Evolutionary conservation across 2,797 vertebrate genomes (phyloP).

Genomic region (Chelidonichthys spinosus): DNA sequence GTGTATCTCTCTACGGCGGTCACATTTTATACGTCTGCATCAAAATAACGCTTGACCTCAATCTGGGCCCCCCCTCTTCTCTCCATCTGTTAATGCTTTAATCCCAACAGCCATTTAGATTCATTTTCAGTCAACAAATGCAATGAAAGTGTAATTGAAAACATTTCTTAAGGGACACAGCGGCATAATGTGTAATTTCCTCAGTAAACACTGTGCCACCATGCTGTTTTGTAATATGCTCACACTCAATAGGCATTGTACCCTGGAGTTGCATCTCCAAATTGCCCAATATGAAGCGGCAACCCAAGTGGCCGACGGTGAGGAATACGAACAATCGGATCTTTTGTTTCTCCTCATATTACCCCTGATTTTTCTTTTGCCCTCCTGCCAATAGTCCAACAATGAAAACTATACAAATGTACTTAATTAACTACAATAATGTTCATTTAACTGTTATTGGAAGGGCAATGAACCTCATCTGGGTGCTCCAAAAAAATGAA

Average conservation of each 20-base stretch:
- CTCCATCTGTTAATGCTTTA: slow-evolving; percentile 39
- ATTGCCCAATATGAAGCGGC: slow-evolving; percentile 60
- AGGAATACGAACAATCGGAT: slow-evolving; percentile 59
- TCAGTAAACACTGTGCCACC: slow-evolving; percentile 65
- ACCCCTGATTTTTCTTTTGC: slow-evolving; percentile 35
- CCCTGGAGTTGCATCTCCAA: slow-evolving; percentile 65
- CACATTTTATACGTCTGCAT: slow-evolving; percentile 37
- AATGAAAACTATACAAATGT: slow-evolving; percentile 77
- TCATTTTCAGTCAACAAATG: slow-evolving; percentile 67
- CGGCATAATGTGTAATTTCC: slow-evolving; percentile 77
- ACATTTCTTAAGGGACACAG: slow-evolving; percentile 78
- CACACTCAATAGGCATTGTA: slow-evolving; percentile 51
- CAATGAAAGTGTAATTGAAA: slow-evolving; percentile 83
- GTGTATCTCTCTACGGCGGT: slow-evolving; percentile 11
- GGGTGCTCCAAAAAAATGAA: slow-evolving; percentile 41
- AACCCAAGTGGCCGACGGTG: slow-evolving; percentile 49
- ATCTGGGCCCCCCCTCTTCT: slow-evolving; percentile 19
- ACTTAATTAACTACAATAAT: slow-evolving; percentile 76
- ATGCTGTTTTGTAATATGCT: slow-evolving; percentile 77
- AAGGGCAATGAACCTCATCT: slow-evolving; percentile 65
- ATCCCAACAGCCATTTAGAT: slow-evolving; percentile 53
- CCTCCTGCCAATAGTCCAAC: slow-evolving; percentile 48
- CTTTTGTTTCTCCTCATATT: slow-evolving; percentile 56
- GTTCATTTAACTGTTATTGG: slow-evolving; percentile 73
- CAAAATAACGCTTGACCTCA: slow-evolving; percentile 56